These are phyloP conservation scores for Staurois parvus DNA, from an alignment of 2,797 vertebrate genomes.

Conservation along the genomic window DNA sequence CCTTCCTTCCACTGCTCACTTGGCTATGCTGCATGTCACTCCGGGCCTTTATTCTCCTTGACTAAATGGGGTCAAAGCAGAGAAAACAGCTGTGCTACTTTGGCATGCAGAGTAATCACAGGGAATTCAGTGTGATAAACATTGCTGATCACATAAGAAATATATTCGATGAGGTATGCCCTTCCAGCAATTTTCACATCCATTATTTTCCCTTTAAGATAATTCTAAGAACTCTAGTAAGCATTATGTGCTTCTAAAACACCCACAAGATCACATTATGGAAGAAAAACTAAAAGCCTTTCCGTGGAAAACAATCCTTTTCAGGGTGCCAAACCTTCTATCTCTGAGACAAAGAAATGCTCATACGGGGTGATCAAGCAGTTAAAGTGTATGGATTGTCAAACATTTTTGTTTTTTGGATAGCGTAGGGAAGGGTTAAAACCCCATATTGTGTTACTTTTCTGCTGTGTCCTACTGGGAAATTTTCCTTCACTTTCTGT, in stretches of 20 bases:
- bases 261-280: not conserved
- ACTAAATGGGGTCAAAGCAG: conserved; percentile 55
- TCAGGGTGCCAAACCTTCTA: too few species aligned
- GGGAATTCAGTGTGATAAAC: not conserved
- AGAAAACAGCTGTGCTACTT: conserved; percentile 16
- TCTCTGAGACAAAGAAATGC: too few species aligned
- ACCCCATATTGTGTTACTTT: too few species aligned
- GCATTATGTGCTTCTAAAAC: not conserved
- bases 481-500: too few species aligned
- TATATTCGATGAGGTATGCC: not conserved
- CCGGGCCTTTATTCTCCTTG: conserved; percentile 46
- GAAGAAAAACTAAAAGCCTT: not conserved
- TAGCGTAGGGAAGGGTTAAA: too few species aligned
- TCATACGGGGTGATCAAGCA: too few species aligned
- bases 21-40: conserved; percentile 2
- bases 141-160: not conserved
- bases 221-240: too few species aligned
- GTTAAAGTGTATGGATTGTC: too few species aligned
- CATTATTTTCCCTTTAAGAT: too few species aligned
- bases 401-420: too few species aligned
- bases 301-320: too few species aligned
- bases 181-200: not conserved
- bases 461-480: too few species aligned
- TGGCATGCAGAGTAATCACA: not conserved
- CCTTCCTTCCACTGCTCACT: not conserved